Evolutionary conservation across 2,113 vertebrate species (phyloP).

Genomic region (Forbesichthys papilliferus): DNA sequence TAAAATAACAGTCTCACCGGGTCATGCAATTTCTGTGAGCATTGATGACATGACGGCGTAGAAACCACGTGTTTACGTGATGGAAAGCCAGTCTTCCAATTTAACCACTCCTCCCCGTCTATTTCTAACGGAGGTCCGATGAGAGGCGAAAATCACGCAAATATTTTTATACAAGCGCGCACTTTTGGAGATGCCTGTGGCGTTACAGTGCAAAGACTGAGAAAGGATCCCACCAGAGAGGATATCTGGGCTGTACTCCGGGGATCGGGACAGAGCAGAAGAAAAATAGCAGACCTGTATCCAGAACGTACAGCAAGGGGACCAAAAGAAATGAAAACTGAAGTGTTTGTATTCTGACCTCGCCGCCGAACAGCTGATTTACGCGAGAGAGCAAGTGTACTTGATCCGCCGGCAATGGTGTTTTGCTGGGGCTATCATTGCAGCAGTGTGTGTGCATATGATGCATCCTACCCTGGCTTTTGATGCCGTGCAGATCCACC

Average conservation of each 20-base stretch:
- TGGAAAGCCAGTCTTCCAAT: conserved; percentile 85
- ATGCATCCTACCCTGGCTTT: conserved; percentile 91
- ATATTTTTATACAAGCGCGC: conserved; percentile 52
- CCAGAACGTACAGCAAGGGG: conserved; percentile 75
- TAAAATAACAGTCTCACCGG: conserved; percentile 39
- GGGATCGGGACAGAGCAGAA: conserved; percentile 51
- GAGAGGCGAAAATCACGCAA: conserved; percentile 77
- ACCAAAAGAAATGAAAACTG: conserved; percentile 63
- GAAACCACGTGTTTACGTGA: conserved; percentile 93
- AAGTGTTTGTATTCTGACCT: conserved; percentile 75
- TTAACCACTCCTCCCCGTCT: conserved; percentile 83
- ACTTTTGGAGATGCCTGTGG: conserved; percentile 71
- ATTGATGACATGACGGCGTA: conserved; percentile 81
- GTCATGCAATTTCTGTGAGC: conserved; percentile 58
- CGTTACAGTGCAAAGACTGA: conserved; percentile 55
- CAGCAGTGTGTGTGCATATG: conserved; percentile 89
- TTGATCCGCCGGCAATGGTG: conserved; percentile 77
- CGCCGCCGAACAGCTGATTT: conserved; percentile 65
- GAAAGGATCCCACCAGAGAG: conserved; percentile 36
- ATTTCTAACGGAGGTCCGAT: conserved; percentile 80
- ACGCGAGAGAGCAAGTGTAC: conserved; percentile 71
- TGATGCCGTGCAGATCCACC: conserved; percentile 94
- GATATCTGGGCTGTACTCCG: conserved; percentile 42
- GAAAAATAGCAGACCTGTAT: conserved; percentile 49
- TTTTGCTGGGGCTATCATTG: conserved; percentile 82